Percentiles rank a stretch among this genome's conserved stretches.
These are phyloP conservation scores for Hemithea aestivaria DNA, from an alignment of 2,888 invertebrate species.

Conservation along the genomic window DNA sequence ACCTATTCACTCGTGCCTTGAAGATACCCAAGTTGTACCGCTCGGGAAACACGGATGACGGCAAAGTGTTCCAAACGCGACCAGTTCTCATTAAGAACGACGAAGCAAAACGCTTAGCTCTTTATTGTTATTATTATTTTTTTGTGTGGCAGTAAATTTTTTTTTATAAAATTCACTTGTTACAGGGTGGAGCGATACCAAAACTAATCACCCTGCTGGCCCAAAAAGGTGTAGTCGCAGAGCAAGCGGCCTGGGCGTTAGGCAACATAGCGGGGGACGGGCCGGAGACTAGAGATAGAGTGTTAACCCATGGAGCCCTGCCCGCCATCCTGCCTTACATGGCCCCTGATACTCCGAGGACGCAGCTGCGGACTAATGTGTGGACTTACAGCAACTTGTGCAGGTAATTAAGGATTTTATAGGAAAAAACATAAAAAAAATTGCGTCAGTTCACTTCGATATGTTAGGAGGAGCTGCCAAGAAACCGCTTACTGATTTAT, in stretches of 20 bases:
- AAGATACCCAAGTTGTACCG: no score
- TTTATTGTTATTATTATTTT: no score
- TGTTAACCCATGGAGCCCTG: constrained; percentile 85
- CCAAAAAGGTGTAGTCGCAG: constrained; percentile 88
- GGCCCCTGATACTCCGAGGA: constrained; percentile 79
- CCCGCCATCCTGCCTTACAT: constrained; percentile 73
- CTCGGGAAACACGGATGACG: no score
- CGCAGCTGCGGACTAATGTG: constrained; percentile 88
- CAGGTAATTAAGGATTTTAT: constrained; percentile 48
- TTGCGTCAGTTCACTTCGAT: no score
- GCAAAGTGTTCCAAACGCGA: no score
- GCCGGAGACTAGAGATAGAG: constrained; percentile 87
- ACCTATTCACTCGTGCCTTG: no score
- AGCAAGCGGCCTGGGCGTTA: constrained; percentile 98
- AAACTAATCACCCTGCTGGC: constrained; percentile 86
- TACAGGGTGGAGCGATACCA: constrained; percentile 89
- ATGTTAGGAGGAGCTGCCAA: no score
- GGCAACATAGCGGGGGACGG: constrained; percentile 98
- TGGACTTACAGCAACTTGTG: constrained; percentile 97
- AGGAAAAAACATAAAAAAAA: no score
- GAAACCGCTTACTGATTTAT: no score
- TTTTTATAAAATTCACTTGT: neutral
- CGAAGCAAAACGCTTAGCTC: no score
- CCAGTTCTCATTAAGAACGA: no score
- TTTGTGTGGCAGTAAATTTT: no score